Evolutionary conservation across 2,113 vertebrate species (phyloP).

Genomic region (Periophthalmus modestus): DNA sequence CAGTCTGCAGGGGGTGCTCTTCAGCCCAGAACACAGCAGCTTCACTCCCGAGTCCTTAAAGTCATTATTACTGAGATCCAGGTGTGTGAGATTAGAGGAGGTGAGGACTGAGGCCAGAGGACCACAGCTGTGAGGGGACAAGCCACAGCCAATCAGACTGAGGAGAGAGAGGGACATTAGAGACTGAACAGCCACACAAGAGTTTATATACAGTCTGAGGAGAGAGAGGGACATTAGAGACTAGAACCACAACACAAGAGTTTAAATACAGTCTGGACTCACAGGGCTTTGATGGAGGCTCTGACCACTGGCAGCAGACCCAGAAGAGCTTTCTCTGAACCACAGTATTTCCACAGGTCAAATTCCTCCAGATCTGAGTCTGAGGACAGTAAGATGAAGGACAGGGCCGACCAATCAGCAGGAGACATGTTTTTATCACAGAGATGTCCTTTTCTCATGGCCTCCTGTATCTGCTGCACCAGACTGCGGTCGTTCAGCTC

Average conservation of each 20-base stretch:
- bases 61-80: slow-evolving; percentile 25
- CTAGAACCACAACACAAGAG: neutral
- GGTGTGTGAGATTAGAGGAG: slow-evolving; percentile 18
- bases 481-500: slow-evolving; percentile 19
- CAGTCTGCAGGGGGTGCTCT: neutral
- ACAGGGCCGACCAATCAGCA: slow-evolving; percentile 31
- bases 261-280: slow-evolving; percentile 11
- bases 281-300: slow-evolving; percentile 38
- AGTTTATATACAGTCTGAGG: slow-evolving; percentile 4
- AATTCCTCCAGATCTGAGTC: slow-evolving; percentile 20
- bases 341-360: slow-evolving; percentile 35
- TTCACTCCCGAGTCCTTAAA: slow-evolving; percentile 8
- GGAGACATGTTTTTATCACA: slow-evolving; percentile 10
- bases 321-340: slow-evolving; percentile 34
- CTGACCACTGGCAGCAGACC: slow-evolving; percentile 47
- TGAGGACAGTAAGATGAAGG: slow-evolving; percentile 34
- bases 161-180: neutral
- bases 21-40: neutral
- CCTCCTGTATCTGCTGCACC: slow-evolving; percentile 17
- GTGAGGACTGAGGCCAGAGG: slow-evolving; percentile 13
- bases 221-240: neutral
- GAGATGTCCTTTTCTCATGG: slow-evolving; percentile 11
- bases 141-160: neutral
- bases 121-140: neutral
- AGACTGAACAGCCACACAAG: neutral